A percentile compares a stretch with the other conserved stretches of the same genome.
Conservation (phyloP, 2,797 vertebrate species). For the Paedocypris micromegethes region DNA sequence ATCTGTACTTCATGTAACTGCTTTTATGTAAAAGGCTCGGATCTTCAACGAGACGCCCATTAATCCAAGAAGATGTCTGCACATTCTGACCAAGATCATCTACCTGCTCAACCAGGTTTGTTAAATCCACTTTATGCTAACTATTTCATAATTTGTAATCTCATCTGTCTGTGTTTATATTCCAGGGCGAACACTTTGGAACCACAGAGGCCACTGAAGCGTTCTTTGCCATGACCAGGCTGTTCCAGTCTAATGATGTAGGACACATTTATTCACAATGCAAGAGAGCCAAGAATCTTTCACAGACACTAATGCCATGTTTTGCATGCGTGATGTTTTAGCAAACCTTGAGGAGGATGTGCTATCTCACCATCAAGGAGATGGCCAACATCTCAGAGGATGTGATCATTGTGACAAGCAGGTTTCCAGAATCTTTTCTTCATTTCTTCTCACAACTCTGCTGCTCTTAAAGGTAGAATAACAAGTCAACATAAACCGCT, state of each 20-base stretch:
- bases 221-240: conserved; percentile 96
- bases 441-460: background rate
- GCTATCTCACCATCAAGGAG: conserved; percentile 97
- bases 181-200: conserved; percentile 94
- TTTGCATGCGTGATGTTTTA: conserved; percentile 47
- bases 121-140: background rate
- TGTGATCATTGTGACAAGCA: conserved; percentile 98
- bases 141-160: too few relatives aligned
- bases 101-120: conserved; percentile 94
- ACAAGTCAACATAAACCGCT: background rate
- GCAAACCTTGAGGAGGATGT: conserved; percentile 97
- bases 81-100: conserved; percentile 97
- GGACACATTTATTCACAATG: conserved; percentile 45
- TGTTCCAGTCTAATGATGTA: conserved; percentile 97
- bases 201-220: conserved; percentile 95
- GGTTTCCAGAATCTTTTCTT: conserved; percentile 62
- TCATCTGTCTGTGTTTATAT: background rate
- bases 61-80: conserved; percentile 93
- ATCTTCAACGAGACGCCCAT: conserved; percentile 97
- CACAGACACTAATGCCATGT: rapidly evolving
- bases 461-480: background rate
- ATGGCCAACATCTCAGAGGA: conserved; percentile 99
- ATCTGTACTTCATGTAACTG: background rate
- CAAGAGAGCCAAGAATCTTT: background rate
- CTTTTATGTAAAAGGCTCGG: conserved; percentile 72